Evolutionary conservation across 2,888 invertebrate species (phyloP), one percentile per base, ranked within the genome.

Genomic region (Lordiphosa fenestrarum): DNA sequence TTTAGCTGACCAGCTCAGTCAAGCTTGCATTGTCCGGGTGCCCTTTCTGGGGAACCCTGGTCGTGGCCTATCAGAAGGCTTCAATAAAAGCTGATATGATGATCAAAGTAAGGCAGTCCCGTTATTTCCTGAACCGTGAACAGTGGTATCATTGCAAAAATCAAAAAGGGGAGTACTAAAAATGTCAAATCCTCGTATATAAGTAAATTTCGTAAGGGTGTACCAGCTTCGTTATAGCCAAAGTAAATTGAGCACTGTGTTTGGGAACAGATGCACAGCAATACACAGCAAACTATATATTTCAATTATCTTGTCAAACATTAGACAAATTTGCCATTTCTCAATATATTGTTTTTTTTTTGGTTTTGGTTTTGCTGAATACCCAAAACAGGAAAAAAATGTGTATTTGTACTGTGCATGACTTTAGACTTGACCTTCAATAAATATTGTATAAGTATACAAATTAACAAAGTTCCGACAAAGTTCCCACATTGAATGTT

Each of bases 391-490:
- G 30, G 30, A 9, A 30, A 41, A 21, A 23, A 23, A 40, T 4
- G 5, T 38, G 6, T n/a, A 6, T 41, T 12, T 19, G 39, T 39
- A 39, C 39, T 35, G 41, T 41, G n/a, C 21, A 21, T 53, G 33
- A 35, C 36, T 33, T 42, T 48, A 38, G 42, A 23, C 33, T 25
- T 33, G 42, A 58, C 58, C 58, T 58, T 58, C 41, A 58, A 33
- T 33, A 21, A 33, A 42, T 48, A 36, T 25, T 25, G 6, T 38
- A 33, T 7, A 44, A 33, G 10, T 48, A 54, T 54, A 30, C 33
- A 38, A 48, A 48, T 30, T 5, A 3, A 30, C 23, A 30, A 7
- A 9, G 3, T 48, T 48, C 46, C 15, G 21, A 33, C 30, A 38
- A 48, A 42, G 35, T 48, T 35, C 23, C 33, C 38, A 21, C 51